phyloP scores from a whole-genome alignment of 1,140 invertebrate genomes.

The Cotesia typhae region DNA sequence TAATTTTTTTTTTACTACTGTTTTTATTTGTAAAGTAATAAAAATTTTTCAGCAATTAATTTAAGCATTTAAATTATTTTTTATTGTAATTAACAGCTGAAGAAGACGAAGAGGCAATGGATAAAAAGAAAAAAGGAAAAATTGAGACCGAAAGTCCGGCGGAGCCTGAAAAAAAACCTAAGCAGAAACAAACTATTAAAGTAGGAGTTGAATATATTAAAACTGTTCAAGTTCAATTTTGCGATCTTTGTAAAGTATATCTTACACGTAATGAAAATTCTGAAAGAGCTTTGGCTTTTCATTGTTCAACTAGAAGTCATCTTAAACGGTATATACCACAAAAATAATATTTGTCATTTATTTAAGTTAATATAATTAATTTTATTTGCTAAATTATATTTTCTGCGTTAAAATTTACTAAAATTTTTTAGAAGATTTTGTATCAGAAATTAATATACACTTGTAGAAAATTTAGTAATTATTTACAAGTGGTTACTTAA shows the following conservation, averaged over 20 bases:
- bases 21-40: conserved; percentile 33
- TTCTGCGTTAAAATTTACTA: not conserved
- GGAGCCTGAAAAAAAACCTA: conserved; percentile 62
- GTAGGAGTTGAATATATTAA: conserved; percentile 81
- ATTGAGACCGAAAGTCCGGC: conserved; percentile 55
- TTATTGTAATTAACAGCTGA: conserved; percentile 45
- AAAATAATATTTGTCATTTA: not conserved
- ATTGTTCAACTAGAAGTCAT: conserved; percentile 76
- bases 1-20: conserved; percentile 28
- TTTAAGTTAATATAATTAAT: not conserved
- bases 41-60: not conserved
- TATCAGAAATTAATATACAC: too few relatives aligned
- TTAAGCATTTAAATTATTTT: not conserved
- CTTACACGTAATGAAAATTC: conserved; percentile 71
- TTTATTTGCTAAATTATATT: not conserved
- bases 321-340: conserved; percentile 66
- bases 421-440: too few relatives aligned
- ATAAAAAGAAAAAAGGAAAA: conserved; percentile 67
- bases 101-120: conserved; percentile 73
- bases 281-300: conserved; percentile 71
- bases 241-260: conserved; percentile 79
- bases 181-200: conserved; percentile 74
- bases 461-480: too few relatives aligned
- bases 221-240: conserved; percentile 75
- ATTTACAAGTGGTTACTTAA: too few relatives aligned